These are phyloP conservation scores for Nomada fabriciana DNA, from an alignment of 2,888 invertebrate species.

Conservation along the genomic window DNA sequence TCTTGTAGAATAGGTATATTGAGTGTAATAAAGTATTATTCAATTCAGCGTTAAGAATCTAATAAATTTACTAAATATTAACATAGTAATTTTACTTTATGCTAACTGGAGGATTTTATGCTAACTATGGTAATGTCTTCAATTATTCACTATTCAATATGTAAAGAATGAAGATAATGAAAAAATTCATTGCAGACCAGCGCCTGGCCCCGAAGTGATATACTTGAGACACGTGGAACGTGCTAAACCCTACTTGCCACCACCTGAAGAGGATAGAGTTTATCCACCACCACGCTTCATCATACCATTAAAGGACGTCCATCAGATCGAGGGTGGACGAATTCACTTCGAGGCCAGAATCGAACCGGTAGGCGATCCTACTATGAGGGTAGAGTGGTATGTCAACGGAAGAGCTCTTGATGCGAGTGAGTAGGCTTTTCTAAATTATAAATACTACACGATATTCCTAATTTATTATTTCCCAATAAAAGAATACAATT, in stretches of 20 bases:
- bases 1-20: too few relatives aligned
- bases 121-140: slow-evolving; percentile 15
- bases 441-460: background rate
- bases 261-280: slow-evolving; percentile 93
- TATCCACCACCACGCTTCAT: slow-evolving; percentile 97
- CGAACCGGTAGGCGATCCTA: slow-evolving; percentile 98
- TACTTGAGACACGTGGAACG: slow-evolving; percentile 96
- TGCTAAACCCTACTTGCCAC: slow-evolving; percentile 92
- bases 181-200: slow-evolving; percentile 87
- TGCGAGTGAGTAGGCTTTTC: slow-evolving; percentile 90
- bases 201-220: slow-evolving; percentile 97
- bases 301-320: slow-evolving; percentile 92
- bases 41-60: background rate
- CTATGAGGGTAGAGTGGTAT: slow-evolving; percentile 98
- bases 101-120: slow-evolving; percentile 32
- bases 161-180: background rate
- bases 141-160: slow-evolving; percentile 1
- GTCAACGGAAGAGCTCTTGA: slow-evolving; percentile 95
- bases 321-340: slow-evolving; percentile 95
- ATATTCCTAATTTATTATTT: too few relatives aligned
- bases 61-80: background rate
- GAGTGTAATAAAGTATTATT: background rate
- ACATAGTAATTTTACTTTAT: slow-evolving; percentile 6
- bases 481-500: too few relatives aligned
- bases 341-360: slow-evolving; percentile 99